Base-by-base conservation (phyloP, 2,797 vertebrate genomes). In the Moxostoma hubbsi region DNA sequence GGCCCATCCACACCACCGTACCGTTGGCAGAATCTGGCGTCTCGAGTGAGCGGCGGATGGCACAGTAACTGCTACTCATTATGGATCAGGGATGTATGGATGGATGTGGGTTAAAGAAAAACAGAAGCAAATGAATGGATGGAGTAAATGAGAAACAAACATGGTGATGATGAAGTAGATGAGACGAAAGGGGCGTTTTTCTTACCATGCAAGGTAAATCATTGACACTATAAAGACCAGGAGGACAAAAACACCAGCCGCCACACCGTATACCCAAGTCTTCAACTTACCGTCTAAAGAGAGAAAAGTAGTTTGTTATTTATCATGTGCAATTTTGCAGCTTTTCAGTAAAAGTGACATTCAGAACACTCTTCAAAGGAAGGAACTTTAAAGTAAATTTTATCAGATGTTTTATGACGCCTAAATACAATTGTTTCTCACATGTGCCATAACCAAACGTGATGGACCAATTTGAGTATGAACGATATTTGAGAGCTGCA, bases 201-300 rank as follows among this genome's bases (percentile, higher is more conserved):
- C 97, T 99, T 94, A 99, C 98, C 98, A 99, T 90, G 97, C 97
- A 93, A 99, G 95, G 94, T 98, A 99, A 93, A 97, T 96, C 97
- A 99, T 97, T 93, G 98, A 99, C 91, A 97, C 93, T 93, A 99
- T 93, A 94, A 99, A 99, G 92, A 99, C 93, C 92, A 99, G 94
- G 88, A 99, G 96, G 90, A 99, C 97, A 90, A 97, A 94, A 84
- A 94, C 96, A 85, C 97, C 98, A 43, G 97, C 97, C 81, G 96
- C 96, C 87, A 98, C 97, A 84, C 98, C 98, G 55, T 98, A 99
- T 90, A 99, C 98, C 98, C 98, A 99, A 89, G 97, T 98, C 96
- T 99, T 98, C 94, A 99, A 92, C 92, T 93, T 96, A 83, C 98
- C 98, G 92, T 99, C 98, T 99, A 95, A 89, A 94, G 93, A 92